Conservation (phyloP, 2,113 vertebrate genomes). For the Hypomesus transpacificus region DNA sequence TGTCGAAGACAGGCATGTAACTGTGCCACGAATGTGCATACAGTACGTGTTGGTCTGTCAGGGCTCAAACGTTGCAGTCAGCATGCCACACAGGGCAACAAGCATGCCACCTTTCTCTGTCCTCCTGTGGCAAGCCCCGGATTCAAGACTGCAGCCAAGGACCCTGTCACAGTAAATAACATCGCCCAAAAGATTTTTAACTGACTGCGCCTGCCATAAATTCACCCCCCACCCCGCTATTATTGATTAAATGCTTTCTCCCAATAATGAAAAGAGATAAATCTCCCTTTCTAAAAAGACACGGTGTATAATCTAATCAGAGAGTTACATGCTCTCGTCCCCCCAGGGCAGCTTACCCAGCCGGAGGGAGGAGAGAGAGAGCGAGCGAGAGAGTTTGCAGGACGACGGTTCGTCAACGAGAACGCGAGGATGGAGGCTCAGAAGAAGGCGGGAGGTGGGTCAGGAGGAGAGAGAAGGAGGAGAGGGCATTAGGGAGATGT, state of each 20-base stretch:
- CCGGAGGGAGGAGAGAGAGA: conserved; percentile 22
- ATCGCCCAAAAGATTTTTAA: conserved; percentile 52
- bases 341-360: conserved; percentile 52
- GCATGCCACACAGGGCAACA: conserved; percentile 29
- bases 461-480: too few relatives aligned
- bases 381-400: background rate
- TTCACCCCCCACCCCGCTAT: conserved; percentile 48
- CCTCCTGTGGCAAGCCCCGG: conserved; percentile 5
- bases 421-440: too few relatives aligned
- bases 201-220: conserved; percentile 49
- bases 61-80: too few relatives aligned
- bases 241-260: conserved; percentile 74
- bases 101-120: conserved; percentile 19
- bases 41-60: too few relatives aligned
- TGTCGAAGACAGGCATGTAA: too few relatives aligned
- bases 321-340: conserved; percentile 53
- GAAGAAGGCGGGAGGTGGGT: too few relatives aligned
- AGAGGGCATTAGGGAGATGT: too few relatives aligned
- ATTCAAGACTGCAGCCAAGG: conserved; percentile 38
- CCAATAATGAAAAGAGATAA: conserved; percentile 69
- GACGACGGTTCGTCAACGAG: too few relatives aligned
- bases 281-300: conserved; percentile 62
- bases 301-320: conserved; percentile 69
- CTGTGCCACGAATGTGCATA: too few relatives aligned
- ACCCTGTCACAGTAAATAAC: conserved; percentile 52